Evolutionary conservation across 2,888 invertebrate genomes (phyloP), one percentile per base, ranked within the genome.

Genomic region (Pristionchus arcanus): DNA sequence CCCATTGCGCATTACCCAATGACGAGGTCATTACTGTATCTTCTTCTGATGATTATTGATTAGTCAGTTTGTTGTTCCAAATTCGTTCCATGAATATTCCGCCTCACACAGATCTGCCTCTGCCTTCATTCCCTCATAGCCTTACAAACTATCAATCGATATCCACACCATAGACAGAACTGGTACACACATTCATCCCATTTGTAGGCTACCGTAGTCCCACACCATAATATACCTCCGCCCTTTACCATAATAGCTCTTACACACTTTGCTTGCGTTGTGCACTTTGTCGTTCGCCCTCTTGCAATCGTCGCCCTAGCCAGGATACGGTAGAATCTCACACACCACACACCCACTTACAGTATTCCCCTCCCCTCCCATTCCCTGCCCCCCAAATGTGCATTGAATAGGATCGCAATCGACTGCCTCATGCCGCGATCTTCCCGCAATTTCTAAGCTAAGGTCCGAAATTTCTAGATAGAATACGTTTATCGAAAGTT

Each of bases 261-360:
- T n/a, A 74, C 37, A 37, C 49, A 42, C 49, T 49, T 81, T 81
- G 81, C 42, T 42, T 21, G 34, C 74, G 74, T 74, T 74, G 74
- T 81, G 49, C 81, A 49, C 81, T 49, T n/a, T n/a, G n/a, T n/a
- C 71, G 31, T 53, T 28, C 81, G 74, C 28, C 37, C 15, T 81
- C 81, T 81, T 81, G 81, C 81, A 81, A 81, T 81, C 81, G 49
- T 81, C 81, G 81, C 81, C 81, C 81, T 81, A 81, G 81, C 81
- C 81, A 81, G 81, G 81, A 81, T 81, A 81, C 53, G 53, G 81
- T 81, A 81, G 81, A 81, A 81, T 81, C 81, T 81, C 81, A 81
- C 49, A 81, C 81, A 81, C 81, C 81, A 77, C 42, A n/a, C n/a
- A 49, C 74, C 21, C 77, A 42, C 21, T 81, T 42, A 81, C 81